These are phyloP conservation scores for Eubasilissa regina DNA, from an alignment of 1,140 invertebrate species.

Conservation along the genomic window DNA sequence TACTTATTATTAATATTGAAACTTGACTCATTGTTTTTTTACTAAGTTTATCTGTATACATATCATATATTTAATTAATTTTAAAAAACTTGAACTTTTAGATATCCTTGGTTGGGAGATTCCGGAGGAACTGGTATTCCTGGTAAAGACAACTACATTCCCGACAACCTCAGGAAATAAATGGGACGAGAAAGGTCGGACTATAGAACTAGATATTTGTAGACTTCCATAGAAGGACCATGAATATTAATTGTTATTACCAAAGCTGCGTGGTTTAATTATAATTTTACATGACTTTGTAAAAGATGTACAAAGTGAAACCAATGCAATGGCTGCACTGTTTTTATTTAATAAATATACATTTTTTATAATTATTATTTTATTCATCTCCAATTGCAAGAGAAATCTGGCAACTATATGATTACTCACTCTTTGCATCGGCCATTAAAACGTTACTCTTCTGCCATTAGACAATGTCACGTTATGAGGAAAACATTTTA, in stretches of 20 bases:
- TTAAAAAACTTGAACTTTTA: constrained; percentile 60
- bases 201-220: not conserved
- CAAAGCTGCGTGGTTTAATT: constrained; percentile 55
- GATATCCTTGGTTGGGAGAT: constrained; percentile 88
- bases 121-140: constrained; percentile 85
- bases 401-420: too few relatives aligned
- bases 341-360: constrained; percentile 38
- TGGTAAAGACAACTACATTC: constrained; percentile 86
- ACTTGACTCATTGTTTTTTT: too few relatives aligned
- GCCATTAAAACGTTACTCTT: too few relatives aligned
- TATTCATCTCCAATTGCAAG: not conserved
- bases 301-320: constrained; percentile 55
- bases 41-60: too few relatives aligned
- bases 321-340: constrained; percentile 38
- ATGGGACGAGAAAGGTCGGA: not conserved
- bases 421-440: too few relatives aligned
- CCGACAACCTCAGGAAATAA: constrained; percentile 75
- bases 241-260: constrained; percentile 49
- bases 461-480: too few relatives aligned
- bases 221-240: constrained; percentile 14
- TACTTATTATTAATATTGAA: too few relatives aligned
- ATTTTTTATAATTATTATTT: constrained; percentile 36
- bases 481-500: too few relatives aligned
- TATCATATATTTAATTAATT: too few relatives aligned
- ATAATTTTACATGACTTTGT: constrained; percentile 43